Evolutionary conservation across 2,797 vertebrate species (phyloP), one percentile per base, ranked within the genome.

Genomic region (Rhodeus uyekii): DNA sequence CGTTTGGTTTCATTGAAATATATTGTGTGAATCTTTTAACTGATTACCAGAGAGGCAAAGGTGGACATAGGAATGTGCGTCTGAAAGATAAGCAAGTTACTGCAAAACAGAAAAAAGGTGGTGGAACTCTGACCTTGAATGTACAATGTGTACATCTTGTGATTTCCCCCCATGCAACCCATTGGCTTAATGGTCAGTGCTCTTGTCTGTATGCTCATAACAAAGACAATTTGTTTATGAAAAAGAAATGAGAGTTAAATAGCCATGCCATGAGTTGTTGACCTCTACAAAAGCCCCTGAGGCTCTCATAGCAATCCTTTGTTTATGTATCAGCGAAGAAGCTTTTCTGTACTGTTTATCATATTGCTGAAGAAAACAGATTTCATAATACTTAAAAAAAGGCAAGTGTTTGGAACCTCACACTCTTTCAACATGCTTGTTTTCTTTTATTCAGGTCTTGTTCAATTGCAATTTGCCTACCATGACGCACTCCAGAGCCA

Each of bases 311-410:
- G 60, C 46, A 77, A 64, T 76, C 75, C 53, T 86, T 82, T 89
- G 87, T 90, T 89, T 88, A 86, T 86, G 83, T 84, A 86, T 83
- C 84, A 83, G 32, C 10, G 55, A 80, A 82, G 76, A 55, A 83
- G 46, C 68, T 79, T 81, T 75, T 61, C 34, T 85, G 75, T 79
- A 69, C 67, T 87, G 86, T 90, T 88, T 86, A 84, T 81, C 68
- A 83, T 82, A 71, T 76, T 68, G 61, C 53, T 78, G 67, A 82
- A 78, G 78, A 75, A 83, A 86, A 85, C 81, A 76, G 36, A 81
- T 88, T 87, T 87, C 81, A 79, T 82, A 65, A 77, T 84, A 46
- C 76, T 86, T 63, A 76, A 76, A 55, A 39, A 80, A 86, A 80
- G n/a, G n/a, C 75, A 64, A 73, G 32, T 75, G 76, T 82, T 80